Conservation (phyloP, 2,888 invertebrate genomes). For the Acronicta alni region DNA sequence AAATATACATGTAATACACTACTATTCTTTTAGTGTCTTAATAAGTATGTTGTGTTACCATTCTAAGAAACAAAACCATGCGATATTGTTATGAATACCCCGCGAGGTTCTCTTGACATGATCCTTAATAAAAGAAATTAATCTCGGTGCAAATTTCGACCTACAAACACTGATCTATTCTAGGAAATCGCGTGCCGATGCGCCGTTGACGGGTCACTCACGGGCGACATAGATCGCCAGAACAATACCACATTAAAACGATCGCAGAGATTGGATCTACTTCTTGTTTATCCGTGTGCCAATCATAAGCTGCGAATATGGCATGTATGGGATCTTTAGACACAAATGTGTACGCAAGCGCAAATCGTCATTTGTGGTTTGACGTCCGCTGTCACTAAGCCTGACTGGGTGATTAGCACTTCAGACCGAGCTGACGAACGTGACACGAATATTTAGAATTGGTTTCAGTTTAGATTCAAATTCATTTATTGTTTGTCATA, state of each 20-base stretch:
- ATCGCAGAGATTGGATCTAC: constrained; percentile 25
- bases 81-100: constrained; percentile 25
- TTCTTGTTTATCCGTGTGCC: constrained; percentile 20
- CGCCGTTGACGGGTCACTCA: constrained; percentile 12
- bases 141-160: constrained; percentile 42
- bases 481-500: too few relatives aligned
- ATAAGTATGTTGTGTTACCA: too few relatives aligned
- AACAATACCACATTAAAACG: constrained; percentile 48
- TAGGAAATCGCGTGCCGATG: constrained; percentile 42
- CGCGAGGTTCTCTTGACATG: constrained; percentile 14
- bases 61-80: constrained; percentile 16
- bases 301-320: constrained; percentile 28
- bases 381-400: constrained; percentile 19
- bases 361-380: constrained; percentile 3
- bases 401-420: constrained; percentile 45
- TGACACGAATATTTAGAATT: constrained; percentile 21
- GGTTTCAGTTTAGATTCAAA: constrained; percentile 7
- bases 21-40: too few relatives aligned
- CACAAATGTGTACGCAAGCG: constrained; percentile 4
- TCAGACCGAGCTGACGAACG: constrained; percentile 8
- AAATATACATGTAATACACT: too few relatives aligned
- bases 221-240: constrained; percentile 35
- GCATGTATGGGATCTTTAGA: neutral
- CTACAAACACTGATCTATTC: constrained; percentile 41
- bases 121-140: constrained; percentile 37